Percentiles rank a stretch among this genome's conserved stretches.
phyloP scores from a whole-genome alignment of 2,888 invertebrate species.

The Drosophila fungiperda region DNA sequence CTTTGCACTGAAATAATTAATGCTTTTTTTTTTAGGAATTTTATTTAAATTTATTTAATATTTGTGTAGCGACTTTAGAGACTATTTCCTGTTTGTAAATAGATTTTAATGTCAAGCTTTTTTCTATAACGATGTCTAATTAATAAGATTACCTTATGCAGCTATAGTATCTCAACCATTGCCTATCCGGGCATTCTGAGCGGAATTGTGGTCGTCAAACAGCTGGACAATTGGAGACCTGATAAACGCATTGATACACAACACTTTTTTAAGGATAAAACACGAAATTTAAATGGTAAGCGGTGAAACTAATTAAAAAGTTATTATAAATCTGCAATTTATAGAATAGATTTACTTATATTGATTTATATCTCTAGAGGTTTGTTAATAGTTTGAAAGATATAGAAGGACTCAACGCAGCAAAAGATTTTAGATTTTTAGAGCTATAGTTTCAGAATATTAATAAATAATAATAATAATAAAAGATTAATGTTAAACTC shows the following conservation, averaged over 20 bases:
- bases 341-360: rapidly evolving
- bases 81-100: rapidly evolving
- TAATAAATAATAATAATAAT: not conserved
- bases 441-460: no score
- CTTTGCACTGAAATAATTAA: no score
- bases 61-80: not conserved
- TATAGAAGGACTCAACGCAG: no score
- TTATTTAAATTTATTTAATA: not conserved
- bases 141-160: constrained; percentile 65
- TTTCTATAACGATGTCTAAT: not conserved
- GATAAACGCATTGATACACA: constrained; percentile 86
- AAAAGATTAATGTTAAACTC: not conserved
- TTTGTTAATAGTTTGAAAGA: no score
- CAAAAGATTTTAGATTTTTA: no score
- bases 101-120: not conserved
- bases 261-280: constrained; percentile 83
- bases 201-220: constrained; percentile 86
- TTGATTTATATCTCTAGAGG: not conserved
- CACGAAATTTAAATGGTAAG: constrained; percentile 81
- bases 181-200: constrained; percentile 89
- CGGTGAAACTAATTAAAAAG: not conserved
- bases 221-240: constrained; percentile 89
- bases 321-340: not conserved
- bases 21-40: no score
- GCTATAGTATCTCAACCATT: constrained; percentile 90